Conservation (phyloP, 2,113 vertebrate species). For the Ciconia stormi region DNA sequence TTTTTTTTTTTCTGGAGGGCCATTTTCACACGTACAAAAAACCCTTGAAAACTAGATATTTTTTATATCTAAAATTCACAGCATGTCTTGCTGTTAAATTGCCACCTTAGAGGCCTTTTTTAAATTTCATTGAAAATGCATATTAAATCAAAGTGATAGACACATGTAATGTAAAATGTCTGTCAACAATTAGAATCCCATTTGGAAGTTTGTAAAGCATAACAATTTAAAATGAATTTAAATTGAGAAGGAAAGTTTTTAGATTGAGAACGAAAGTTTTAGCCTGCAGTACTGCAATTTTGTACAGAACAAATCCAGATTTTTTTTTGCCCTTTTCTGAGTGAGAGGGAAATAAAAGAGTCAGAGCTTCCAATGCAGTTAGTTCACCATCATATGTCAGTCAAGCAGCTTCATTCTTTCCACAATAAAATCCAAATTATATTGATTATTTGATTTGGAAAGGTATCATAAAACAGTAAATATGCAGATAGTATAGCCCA, state of each 20-base stretch:
- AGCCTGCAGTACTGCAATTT: constrained; percentile 5
- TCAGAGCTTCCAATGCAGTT: not conserved
- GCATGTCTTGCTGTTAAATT: constrained; percentile 71
- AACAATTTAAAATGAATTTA: constrained; percentile 64
- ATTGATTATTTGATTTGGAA: constrained; percentile 23
- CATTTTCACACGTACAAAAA: constrained; percentile 20
- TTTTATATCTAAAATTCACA: constrained; percentile 68
- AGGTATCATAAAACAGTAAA: not conserved
- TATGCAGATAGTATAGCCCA: not conserved
- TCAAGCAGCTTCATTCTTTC: not conserved
- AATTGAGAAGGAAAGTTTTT: constrained; percentile 52
- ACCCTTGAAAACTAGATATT: not conserved
- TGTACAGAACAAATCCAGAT: not conserved
- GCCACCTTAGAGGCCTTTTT: constrained; percentile 67
- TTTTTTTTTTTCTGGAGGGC: not conserved
- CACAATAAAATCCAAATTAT: not conserved
- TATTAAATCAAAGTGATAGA: constrained; percentile 75
- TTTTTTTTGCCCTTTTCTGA: not conserved
- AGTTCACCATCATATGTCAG: not conserved
- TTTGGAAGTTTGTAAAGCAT: constrained; percentile 70
- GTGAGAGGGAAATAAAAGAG: not conserved
- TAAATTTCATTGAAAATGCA: constrained; percentile 72
- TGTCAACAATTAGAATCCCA: constrained; percentile 70
- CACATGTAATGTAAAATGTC: constrained; percentile 68
- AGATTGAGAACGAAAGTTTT: constrained; percentile 41